Evolutionary conservation across 2,797 vertebrate genomes (phyloP).

Genomic region (Nannoperca australis): DNA sequence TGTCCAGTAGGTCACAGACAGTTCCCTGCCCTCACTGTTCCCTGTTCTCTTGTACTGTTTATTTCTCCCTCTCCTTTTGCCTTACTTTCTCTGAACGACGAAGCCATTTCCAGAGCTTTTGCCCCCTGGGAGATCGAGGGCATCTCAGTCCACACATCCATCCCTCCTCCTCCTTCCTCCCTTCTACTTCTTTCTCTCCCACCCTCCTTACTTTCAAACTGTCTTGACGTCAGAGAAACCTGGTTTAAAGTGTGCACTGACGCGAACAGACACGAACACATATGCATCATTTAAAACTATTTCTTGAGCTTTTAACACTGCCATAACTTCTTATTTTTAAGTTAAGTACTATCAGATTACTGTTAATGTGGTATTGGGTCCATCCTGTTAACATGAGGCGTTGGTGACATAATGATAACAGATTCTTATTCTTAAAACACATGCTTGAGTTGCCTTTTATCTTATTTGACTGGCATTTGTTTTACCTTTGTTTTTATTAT

Average conservation of each 20-base stretch:
- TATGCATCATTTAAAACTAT: constrained; percentile 36
- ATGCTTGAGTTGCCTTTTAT: neutral
- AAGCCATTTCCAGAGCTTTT: constrained; percentile 76
- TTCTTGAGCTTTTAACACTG: neutral
- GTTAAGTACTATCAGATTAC: constrained; percentile 3
- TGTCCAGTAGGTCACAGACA: constrained; percentile 81
- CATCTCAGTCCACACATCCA: constrained; percentile 72
- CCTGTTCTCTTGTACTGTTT: constrained; percentile 52
- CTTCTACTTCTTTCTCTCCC: constrained; percentile 18
- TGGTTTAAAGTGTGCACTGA: constrained; percentile 37
- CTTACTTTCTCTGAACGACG: constrained; percentile 71
- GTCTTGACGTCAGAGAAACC: constrained; percentile 50
- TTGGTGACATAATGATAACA: too few relatives aligned
- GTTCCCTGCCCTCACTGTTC: constrained; percentile 68
- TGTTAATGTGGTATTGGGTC: neutral
- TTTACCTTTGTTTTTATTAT: neutral
- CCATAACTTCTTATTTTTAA: neutral
- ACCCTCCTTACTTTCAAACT: constrained; percentile 31
- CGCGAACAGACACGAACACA: constrained; percentile 27
- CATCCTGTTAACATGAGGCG: neutral
- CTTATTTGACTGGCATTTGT: neutral
- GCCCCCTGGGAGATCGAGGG: constrained; percentile 75
- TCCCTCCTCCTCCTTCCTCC: constrained; percentile 38
- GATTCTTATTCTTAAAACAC: too few relatives aligned
- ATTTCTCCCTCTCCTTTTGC: constrained; percentile 59